Evolutionary conservation across 2,888 invertebrate genomes (phyloP), one percentile per base, ranked within the genome.

Genomic region (Pammene aurita): DNA sequence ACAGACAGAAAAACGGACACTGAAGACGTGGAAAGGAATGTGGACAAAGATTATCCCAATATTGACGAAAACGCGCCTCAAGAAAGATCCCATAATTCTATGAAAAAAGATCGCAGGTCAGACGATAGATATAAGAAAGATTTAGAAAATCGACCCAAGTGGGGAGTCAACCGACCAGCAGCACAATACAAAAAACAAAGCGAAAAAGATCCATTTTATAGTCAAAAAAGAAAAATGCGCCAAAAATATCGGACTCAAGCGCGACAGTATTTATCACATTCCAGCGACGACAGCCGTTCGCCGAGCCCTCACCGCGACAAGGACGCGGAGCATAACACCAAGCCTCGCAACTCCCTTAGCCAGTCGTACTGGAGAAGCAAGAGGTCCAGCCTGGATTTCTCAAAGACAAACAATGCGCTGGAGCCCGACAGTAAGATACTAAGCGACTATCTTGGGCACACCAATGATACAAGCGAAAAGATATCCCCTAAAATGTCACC

Each of bases 151-250:
- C 92, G 96, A 68, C 95, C 95, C 11, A 94, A 96, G 87, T 95
- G 96, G 96, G 94, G 95, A 52, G 96, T 95, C 1, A 96, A 96
- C 77, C 93, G 95, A 73, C 97, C 97, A 6, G 95, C 95, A 34
- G 96, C 96, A 10, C 95, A 96, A 77, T 97, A 97, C 81, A 94
- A 97, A 71, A 97, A 97, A 80, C 97, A 97, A 87, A 97, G 97
- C 80, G 97, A 97, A 84, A 96, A 97, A 79, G 97, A 97, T 90
- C 96, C 96, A 0, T 95, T 96, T 83, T 97, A 96, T 78, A 94
- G 95, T 71, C 95, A 95, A 83, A 94, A 95, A 80, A 90, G 95
- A 72, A 95, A 96, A 84, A 87, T 95, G 66, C 90, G 95, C 16
- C 94, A 95, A 79, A 94, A 95, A 82, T 93, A 94, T 73, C 93